Evolutionary conservation across 2,113 vertebrate genomes (phyloP).

Genomic region (Spheniscus mendiculus): DNA sequence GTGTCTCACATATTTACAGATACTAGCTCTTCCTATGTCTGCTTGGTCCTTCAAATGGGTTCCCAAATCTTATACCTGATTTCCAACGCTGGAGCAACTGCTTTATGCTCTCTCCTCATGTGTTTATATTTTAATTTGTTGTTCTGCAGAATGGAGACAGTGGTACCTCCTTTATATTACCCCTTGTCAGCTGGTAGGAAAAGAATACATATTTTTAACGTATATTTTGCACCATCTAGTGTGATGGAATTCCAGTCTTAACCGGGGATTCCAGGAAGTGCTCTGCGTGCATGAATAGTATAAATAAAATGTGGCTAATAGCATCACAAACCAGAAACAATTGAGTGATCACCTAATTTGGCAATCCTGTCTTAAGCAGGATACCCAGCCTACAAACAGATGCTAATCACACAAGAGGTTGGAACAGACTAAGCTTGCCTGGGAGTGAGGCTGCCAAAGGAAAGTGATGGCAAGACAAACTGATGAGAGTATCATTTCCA

Average conservation of each 20-base stretch:
- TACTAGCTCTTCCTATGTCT: background rate
- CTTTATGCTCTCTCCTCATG: background rate
- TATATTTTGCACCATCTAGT: background rate
- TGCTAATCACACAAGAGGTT: background rate
- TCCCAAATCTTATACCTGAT: background rate
- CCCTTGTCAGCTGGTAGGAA: background rate
- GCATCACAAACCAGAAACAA: background rate
- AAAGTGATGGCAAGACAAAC: background rate
- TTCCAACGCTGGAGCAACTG: background rate
- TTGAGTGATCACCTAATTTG: rapidly evolving
- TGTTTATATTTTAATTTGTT: background rate
- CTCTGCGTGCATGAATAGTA: background rate
- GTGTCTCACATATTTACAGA: background rate
- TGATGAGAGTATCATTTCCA: background rate
- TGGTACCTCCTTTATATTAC: background rate
- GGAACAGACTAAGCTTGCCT: background rate
- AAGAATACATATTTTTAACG: background rate
- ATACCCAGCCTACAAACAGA: background rate
- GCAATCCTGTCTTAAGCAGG: background rate
- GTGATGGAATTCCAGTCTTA: background rate
- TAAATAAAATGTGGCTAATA: background rate
- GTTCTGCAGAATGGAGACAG: background rate
- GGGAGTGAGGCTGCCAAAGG: background rate
- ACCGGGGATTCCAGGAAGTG: background rate
- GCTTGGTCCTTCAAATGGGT: background rate